A percentile compares a stretch with the other conserved stretches of the same genome.
Conservation (phyloP, 2,113 vertebrate genomes). For the Elgaria multicarinata region DNA sequence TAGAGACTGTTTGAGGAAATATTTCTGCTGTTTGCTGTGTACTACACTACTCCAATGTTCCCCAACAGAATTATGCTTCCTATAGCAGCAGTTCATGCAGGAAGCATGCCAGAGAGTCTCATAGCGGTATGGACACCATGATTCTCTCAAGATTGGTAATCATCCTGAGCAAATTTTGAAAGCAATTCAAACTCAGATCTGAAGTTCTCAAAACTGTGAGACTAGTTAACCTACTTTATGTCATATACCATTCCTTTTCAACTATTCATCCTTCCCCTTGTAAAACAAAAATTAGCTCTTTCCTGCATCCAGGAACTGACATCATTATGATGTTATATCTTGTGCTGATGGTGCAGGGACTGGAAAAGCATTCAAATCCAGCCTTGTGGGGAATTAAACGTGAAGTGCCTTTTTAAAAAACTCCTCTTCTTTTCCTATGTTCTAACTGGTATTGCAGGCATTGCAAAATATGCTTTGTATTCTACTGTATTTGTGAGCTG, state of each 20-base stretch:
- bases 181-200: constrained; percentile 33
- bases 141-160: constrained; percentile 32
- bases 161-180: constrained; percentile 56
- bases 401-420: constrained; percentile 34
- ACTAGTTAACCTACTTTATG: constrained; percentile 46
- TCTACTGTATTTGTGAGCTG: constrained; percentile 11
- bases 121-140: background rate
- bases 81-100: background rate
- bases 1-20: background rate
- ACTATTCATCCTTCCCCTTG: constrained; percentile 70
- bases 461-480: background rate
- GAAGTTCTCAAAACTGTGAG: constrained; percentile 56
- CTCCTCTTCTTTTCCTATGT: background rate
- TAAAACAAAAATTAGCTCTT: constrained; percentile 67
- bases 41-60: background rate
- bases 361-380: constrained; percentile 69
- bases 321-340: constrained; percentile 75
- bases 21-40: background rate
- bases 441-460: background rate
- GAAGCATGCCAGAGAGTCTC: background rate
- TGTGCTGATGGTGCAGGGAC: constrained; percentile 66
- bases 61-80: background rate
- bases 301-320: constrained; percentile 70
- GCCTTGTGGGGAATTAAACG: constrained; percentile 43
- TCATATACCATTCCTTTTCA: constrained; percentile 66